These are phyloP conservation scores for Seladonia tumulorum DNA, from an alignment of 2,888 invertebrate genomes.

Conservation along the genomic window DNA sequence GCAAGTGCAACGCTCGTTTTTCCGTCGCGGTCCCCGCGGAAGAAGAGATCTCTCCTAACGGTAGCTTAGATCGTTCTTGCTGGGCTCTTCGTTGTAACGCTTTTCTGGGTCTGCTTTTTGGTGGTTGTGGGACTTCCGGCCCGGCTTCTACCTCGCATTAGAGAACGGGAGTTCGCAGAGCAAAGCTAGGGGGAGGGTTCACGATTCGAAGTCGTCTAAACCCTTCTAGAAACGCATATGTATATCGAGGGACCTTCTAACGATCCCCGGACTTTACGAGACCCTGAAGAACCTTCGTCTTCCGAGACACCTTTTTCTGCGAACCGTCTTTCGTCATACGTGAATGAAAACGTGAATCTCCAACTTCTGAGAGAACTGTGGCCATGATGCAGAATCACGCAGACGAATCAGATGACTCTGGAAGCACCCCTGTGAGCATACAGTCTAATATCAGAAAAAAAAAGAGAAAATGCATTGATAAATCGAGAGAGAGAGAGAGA, in stretches of 20 bases:
- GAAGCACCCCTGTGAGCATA: neutral
- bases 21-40: conserved; percentile 1
- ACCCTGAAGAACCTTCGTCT: neutral
- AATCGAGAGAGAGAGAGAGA: neutral
- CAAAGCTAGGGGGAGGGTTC: conserved; percentile 8
- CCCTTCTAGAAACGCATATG: neutral
- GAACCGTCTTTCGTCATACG: no score
- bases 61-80: conserved; percentile 56
- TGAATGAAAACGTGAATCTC: no score
- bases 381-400: neutral
- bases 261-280: neutral
- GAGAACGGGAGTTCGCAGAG: conserved; percentile 45
- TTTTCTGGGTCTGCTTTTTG: conserved; percentile 59
- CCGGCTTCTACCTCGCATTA: conserved; percentile 3
- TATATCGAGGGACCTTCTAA: neutral
- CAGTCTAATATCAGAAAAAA: neutral
- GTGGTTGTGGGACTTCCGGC: conserved; percentile 56
- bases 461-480: conserved; percentile 6
- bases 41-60: conserved; percentile 32
- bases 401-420: neutral
- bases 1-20: conserved; percentile 33
- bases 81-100: conserved; percentile 45
- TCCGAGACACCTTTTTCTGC: neutral
- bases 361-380: neutral
- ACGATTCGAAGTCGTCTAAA: neutral